Percentiles rank a stretch among this genome's conserved stretches.
phyloP scores from a whole-genome alignment of 2,888 invertebrate genomes.

The Lasioglossum vierecki region DNA sequence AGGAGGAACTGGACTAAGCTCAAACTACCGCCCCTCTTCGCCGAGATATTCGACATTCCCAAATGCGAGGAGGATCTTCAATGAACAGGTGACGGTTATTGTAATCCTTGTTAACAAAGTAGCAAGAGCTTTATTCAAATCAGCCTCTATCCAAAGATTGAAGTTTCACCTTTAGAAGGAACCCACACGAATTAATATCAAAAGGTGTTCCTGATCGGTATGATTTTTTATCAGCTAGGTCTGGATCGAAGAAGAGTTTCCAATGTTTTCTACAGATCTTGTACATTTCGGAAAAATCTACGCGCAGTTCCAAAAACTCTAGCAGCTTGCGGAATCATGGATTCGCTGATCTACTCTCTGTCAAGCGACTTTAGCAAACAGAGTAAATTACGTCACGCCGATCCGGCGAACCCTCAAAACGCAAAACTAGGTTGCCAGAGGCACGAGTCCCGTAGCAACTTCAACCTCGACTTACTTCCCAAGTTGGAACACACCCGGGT shows the following conservation, averaged over 20 bases:
- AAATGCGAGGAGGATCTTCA: conserved; percentile 90
- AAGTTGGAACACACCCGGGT: not conserved
- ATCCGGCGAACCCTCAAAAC: conserved; percentile 5
- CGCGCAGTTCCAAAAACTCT: not conserved
- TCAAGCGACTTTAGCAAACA: not conserved
- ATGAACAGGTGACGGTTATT: conserved; percentile 70
- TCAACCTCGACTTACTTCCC: conserved; percentile 16
- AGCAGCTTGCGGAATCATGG: not conserved
- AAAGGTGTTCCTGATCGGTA: no score
- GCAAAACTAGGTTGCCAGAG: not conserved
- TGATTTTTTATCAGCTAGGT: no score
- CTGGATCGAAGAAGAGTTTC: no score
- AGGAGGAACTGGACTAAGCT: conserved; percentile 94
- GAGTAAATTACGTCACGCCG: conserved; percentile 8
- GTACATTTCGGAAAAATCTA: not conserved
- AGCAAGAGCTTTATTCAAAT: no score
- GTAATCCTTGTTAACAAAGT: no score
- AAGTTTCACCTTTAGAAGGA: no score
- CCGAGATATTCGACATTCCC: conserved; percentile 98
- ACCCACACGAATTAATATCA: no score
- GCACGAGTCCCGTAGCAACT: not conserved
- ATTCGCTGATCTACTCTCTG: not conserved
- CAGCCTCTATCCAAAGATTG: no score
- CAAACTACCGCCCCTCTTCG: conserved; percentile 95
- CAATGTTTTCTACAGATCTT: not conserved